Conservation (phyloP, 2,888 invertebrate genomes). For the Dryadula phaetusa region DNA sequence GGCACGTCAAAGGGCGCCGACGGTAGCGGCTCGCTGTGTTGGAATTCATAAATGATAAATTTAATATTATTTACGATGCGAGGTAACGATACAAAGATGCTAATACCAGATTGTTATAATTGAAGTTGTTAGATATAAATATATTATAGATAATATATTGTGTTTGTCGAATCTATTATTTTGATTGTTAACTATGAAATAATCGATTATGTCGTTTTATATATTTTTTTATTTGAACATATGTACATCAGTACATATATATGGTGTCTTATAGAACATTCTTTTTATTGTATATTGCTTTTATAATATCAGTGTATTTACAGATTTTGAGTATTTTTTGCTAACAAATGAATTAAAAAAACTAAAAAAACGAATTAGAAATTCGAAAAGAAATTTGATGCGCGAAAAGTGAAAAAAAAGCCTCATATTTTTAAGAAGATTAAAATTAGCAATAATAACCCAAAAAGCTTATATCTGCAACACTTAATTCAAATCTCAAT, state of each 20-base stretch:
- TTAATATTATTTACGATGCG: constrained; percentile 78
- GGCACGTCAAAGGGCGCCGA: constrained; percentile 74
- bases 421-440: constrained; percentile 19
- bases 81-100: constrained; percentile 62
- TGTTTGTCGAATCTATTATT: constrained; percentile 18
- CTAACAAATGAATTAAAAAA: too few species aligned
- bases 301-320: too few species aligned
- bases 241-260: too few species aligned
- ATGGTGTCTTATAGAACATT: too few species aligned
- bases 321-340: too few species aligned
- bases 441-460: constrained; percentile 4
- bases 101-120: constrained; percentile 47
- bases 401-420: too few species aligned
- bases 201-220: not conserved
- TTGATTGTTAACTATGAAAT: constrained; percentile 28
- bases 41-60: constrained; percentile 83
- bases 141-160: not conserved
- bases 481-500: not conserved
- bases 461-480: not conserved
- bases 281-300: too few species aligned
- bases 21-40: constrained; percentile 73
- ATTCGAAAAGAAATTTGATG: too few species aligned
- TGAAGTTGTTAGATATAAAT: constrained; percentile 17
- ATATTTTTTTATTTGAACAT: too few species aligned
- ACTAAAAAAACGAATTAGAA: too few species aligned